A percentile compares a stretch with the other conserved stretches of the same genome.
Evolutionary conservation across 30 jellyfish, hydroid and myxozoan genomes (phyloP).

Genomic region (Euphysa ruthae): DNA sequence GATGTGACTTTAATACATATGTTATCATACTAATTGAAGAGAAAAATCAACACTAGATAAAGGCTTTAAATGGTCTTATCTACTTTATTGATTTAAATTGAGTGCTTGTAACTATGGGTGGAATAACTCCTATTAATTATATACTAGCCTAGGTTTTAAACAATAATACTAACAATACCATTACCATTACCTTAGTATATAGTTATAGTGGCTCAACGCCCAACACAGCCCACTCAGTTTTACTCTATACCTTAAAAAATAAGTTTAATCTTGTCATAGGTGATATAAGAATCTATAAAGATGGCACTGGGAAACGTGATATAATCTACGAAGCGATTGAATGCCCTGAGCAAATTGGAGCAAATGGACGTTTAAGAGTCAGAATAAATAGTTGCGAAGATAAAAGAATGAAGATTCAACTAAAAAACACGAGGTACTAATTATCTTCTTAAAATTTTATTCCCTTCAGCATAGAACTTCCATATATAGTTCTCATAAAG

Average conservation of each 20-base stretch:
- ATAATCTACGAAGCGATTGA: slow-evolving; percentile 61
- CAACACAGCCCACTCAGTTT: too few species aligned
- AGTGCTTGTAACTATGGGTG: too few species aligned
- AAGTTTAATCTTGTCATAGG: slow-evolving; percentile 60
- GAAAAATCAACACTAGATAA: too few species aligned
- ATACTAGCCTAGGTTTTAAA: not conserved
- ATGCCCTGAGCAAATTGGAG: slow-evolving; percentile 74
- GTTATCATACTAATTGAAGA: too few species aligned
- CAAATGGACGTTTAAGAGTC: slow-evolving; percentile 50
- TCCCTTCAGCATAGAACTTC: too few species aligned
- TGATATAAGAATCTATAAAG: slow-evolving; percentile 60
- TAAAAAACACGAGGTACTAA: slow-evolving; percentile 57
- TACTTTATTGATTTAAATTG: too few species aligned
- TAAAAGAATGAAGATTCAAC: slow-evolving; percentile 48
- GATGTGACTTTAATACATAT: too few species aligned
- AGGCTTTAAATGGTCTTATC: too few species aligned
- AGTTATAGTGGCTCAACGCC: too few species aligned
- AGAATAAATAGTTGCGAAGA: slow-evolving; percentile 47
- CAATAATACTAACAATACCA: not conserved
- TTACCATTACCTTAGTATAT: too few species aligned
- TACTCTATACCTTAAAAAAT: too few species aligned
- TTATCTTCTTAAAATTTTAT: not conserved
- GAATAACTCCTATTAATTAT: not conserved
- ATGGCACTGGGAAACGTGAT: slow-evolving; percentile 66
- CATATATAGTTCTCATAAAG: too few species aligned